A percentile compares a stretch with the other conserved stretches of the same genome.
phyloP scores from a whole-genome alignment of 2,888 invertebrate species.

The Platycheirus rosarum region DNA sequence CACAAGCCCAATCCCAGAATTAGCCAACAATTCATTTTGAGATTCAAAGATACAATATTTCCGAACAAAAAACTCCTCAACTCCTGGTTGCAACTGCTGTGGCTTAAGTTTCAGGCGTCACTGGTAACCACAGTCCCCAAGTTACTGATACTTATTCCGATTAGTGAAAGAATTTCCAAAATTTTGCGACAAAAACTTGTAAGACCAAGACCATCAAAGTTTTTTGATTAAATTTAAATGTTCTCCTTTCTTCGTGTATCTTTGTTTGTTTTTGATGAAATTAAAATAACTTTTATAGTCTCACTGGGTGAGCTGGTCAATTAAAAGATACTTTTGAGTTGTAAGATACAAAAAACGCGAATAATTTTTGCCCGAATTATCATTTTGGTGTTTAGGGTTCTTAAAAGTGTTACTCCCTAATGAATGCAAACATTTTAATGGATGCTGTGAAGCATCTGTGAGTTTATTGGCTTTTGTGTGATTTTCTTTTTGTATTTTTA shows the following conservation, averaged over 20 bases:
- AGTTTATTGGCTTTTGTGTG: constrained; percentile 62
- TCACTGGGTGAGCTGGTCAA: constrained; percentile 21
- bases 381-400: constrained; percentile 36
- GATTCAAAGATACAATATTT: not conserved
- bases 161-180: constrained; percentile 24
- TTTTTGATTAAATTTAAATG: constrained; percentile 31
- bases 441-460: not conserved
- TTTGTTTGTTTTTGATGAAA: constrained; percentile 27
- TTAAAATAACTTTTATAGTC: constrained; percentile 60
- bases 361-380: constrained; percentile 33
- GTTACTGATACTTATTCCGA: constrained; percentile 56
- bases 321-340: constrained; percentile 34
- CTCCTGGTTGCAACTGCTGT: constrained; percentile 39
- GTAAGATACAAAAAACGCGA: constrained; percentile 43
- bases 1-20: constrained; percentile 49
- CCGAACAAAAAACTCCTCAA: not conserved
- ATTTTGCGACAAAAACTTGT: constrained; percentile 31
- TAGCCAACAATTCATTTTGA: constrained; percentile 64
- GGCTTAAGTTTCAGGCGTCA: constrained; percentile 33
- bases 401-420: constrained; percentile 54
- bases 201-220: constrained; percentile 30
- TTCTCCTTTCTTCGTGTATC: not conserved
- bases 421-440: constrained; percentile 25
- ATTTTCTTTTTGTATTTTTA: not conserved
- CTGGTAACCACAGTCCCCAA: constrained; percentile 37